A percentile compares a stretch with the other conserved stretches of the same genome.
Evolutionary conservation across 2,797 vertebrate genomes (phyloP).

Genomic region (Mastacembelus armatus): DNA sequence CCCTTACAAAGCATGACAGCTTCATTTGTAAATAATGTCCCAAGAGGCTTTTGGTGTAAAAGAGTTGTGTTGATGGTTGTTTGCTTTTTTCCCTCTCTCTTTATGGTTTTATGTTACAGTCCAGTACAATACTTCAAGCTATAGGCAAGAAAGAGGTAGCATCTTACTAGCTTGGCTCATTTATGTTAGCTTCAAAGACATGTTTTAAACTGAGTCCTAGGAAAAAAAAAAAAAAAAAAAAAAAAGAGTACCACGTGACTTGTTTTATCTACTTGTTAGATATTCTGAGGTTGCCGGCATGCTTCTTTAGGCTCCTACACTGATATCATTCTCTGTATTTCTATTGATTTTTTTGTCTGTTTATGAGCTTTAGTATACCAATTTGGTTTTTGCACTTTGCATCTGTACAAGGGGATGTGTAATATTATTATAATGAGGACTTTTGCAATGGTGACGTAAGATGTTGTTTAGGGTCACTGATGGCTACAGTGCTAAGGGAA

Average conservation of each 20-base stretch:
- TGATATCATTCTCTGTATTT: constrained; percentile 86
- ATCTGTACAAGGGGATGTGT: constrained; percentile 96
- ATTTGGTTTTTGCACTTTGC: constrained; percentile 97
- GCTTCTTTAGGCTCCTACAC: constrained; percentile 93
- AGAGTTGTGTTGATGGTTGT: constrained; percentile 97
- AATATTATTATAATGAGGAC: constrained; percentile 89
- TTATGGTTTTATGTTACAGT: constrained; percentile 86
- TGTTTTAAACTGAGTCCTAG: constrained; percentile 86
- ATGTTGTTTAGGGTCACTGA: constrained; percentile 67
- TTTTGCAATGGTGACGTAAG: constrained; percentile 78
- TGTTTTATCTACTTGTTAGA: constrained; percentile 97
- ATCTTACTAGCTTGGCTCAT: constrained; percentile 94
- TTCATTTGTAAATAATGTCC: constrained; percentile 98
- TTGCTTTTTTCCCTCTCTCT: constrained; percentile 85
- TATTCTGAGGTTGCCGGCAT: constrained; percentile 94
- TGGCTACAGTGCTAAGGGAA: constrained; percentile 70
- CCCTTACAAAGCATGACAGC: constrained; percentile 96
- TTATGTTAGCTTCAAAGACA: constrained; percentile 94
- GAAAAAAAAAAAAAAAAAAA: no score
- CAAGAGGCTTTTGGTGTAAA: constrained; percentile 96
- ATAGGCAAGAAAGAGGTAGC: constrained; percentile 93
- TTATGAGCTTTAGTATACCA: constrained; percentile 92
- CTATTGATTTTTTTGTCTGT: constrained; percentile 72
- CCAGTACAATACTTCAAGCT: constrained; percentile 93
- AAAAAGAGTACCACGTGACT: constrained; percentile 88